Evolutionary conservation across 2,797 vertebrate species (phyloP).

Genomic region (Staurois parvus): DNA sequence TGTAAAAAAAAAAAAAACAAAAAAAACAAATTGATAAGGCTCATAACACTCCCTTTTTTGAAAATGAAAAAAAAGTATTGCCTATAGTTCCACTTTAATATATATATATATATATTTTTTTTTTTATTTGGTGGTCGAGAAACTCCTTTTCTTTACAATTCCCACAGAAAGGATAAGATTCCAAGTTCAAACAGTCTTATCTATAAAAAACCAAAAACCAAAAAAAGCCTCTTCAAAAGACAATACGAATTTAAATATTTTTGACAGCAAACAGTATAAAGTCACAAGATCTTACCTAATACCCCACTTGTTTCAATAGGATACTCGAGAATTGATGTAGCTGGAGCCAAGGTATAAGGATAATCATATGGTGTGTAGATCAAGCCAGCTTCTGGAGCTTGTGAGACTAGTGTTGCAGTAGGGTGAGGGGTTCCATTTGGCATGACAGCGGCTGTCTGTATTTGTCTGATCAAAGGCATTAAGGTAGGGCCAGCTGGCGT

Average conservation of each 20-base stretch:
- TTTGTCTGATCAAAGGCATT: slow-evolving; percentile 99
- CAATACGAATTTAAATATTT: not conserved
- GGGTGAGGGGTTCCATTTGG: slow-evolving; percentile 91
- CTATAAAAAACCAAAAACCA: not conserved
- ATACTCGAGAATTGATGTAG: slow-evolving; percentile 97
- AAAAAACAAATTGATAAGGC: no score
- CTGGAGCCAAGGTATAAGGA: slow-evolving; percentile 95
- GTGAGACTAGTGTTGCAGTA: slow-evolving; percentile 84
- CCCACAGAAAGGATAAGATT: not conserved
- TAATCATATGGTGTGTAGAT: slow-evolving; percentile 98
- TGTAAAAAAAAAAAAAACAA: no score
- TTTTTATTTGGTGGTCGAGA: no score
- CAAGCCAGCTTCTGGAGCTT: slow-evolving; percentile 90
- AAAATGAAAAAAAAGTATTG: no score
- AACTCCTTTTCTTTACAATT: no score
- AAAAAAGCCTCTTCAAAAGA: not conserved
- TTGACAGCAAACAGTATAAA: not conserved
- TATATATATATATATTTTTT: no score
- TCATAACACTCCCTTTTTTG: no score
- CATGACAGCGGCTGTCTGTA: slow-evolving; percentile 92
- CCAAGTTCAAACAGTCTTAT: not conserved
- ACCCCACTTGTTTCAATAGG: slow-evolving; percentile 97
- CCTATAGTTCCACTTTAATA: no score
- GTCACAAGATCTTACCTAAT: slow-evolving; percentile 86
- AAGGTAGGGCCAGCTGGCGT: slow-evolving; percentile 91